Base-by-base conservation (phyloP, 2,888 invertebrate genomes). In the Brachypalpus laphriformis region DNA sequence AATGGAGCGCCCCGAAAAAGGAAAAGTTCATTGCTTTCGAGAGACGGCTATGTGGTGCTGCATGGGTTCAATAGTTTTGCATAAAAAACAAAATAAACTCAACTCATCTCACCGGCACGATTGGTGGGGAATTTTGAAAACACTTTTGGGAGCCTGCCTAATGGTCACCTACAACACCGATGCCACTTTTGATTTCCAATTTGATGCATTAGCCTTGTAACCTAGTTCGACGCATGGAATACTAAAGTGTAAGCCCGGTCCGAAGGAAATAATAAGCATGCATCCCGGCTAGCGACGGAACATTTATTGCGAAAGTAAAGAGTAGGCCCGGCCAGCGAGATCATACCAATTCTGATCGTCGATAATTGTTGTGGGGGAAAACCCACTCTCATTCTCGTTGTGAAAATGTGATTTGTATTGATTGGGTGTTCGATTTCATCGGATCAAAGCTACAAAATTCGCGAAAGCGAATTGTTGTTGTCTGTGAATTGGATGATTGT, bases 181-280 rank as follows among this genome's bases (percentile, higher is more conserved):
- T 74, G 68, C 51, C 82, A 83, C 82, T 83, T 78, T 83, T 83
- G 68, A 51, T 83, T 78, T 83, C 78, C 61, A 78, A 78, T 82
- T 72, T 40, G 61, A 61, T 63, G 42, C 31, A 63, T 74, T 78
- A 74, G 68, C 78, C 78, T 68, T 78, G 56, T 78, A 49, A 51
- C 78, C 82, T 63, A 78, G 56, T 74, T 82, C 40, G 28, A 34
- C 25, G 51, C 22, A 18, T 22, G 28, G 65, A 66, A 77, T 77
- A 25, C 8, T 11, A 0, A 31, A 75, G 25, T 49, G 18, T 42
- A 11, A 7, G 51, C 20, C 20, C 14, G 25, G 14, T 71, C 28
- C 45, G 63, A 54, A 25, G 16, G 25, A 20, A 31, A 4, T 51
- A 61, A 68, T 76, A 57, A 51, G 68, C 51, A 66, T 66, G 56